Base-by-base conservation (phyloP, 2,888 invertebrate genomes). In the Eristalinus sepulchralis region DNA sequence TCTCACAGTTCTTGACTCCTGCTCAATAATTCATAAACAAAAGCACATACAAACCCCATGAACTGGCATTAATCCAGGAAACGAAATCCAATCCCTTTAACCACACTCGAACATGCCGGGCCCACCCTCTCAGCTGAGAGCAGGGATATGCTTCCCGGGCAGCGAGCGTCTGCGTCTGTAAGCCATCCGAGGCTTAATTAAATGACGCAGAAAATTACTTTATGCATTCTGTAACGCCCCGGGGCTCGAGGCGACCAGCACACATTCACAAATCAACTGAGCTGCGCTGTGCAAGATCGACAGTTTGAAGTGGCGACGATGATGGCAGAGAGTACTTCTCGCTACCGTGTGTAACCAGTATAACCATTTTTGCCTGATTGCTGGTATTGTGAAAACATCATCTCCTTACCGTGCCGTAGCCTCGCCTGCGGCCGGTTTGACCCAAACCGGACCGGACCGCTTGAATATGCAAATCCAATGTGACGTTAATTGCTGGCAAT, bases 181-280 rank as follows among this genome's bases (percentile, higher is more conserved):
- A 86, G 63, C 64, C 71, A 55, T 67, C 63, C 57, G 70, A 68
- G 91, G 17, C 91, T 92, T 91, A 92, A 92, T 92, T 92, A 91
- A 92, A 92, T 92, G 92, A 91, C 89, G 91, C 91, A 91, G 90
- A 91, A 91, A 91, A 91, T 91, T 90, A 91, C 90, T 86, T 75
- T 70, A 79, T 86, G 83, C 78, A 83, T 83, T 85, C 86, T 86
- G 78, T 60, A 78, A 86, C 86, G 86, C 83, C 86, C 78, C 62
- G 71, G 64, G 66, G 47, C 63, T 20, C 20, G 57, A 31, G 22
- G 17, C 36, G 17, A 47, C 57, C 13, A 22, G 13, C 24, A 22
- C 24, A 24, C 57, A 22, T 22, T 13, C 3, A 0, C 13, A 39
- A 39, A n/a, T 24, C 57, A 10, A 10, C 75, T 60, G 47, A n/a